phyloP scores from a whole-genome alignment of 1,140 invertebrate genomes.

The Glossosoma conforme region DNA sequence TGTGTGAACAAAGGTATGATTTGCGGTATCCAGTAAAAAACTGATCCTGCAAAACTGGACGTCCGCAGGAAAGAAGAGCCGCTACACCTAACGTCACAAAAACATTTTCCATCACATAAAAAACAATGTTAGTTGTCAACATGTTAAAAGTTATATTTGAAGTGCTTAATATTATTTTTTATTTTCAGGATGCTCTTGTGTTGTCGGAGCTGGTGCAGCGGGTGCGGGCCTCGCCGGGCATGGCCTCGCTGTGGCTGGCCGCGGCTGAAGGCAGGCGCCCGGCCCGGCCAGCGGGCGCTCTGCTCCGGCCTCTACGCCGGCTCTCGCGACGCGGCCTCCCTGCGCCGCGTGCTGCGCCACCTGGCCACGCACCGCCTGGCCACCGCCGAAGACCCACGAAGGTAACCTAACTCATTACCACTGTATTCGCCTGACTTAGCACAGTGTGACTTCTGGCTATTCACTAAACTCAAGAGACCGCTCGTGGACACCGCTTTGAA shows the following conservation, averaged over 20 bases:
- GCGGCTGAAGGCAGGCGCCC: conserved; percentile 64
- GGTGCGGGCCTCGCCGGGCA: conserved; percentile 72
- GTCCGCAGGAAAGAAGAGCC: too few species aligned
- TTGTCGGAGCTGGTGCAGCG: conserved; percentile 76
- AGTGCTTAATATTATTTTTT: conserved; percentile 17
- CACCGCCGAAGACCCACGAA: conserved; percentile 75
- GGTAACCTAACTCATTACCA: too few species aligned
- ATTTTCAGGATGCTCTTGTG: conserved; percentile 62
- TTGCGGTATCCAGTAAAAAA: too few species aligned
- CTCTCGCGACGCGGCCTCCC: conserved; percentile 74
- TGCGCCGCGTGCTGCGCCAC: conserved; percentile 72
- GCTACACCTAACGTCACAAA: too few species aligned
- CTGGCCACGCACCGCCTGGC: conserved; percentile 81
- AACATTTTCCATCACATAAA: too few species aligned
- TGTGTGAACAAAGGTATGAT: too few species aligned
- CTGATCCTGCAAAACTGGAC: too few species aligned
- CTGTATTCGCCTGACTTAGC: too few species aligned
- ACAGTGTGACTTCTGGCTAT: too few species aligned
- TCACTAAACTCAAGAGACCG: too few species aligned
- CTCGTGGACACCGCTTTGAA: too few species aligned
- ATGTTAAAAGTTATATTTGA: conserved; percentile 1
- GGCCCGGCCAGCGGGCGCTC: conserved; percentile 64
- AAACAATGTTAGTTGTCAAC: too few species aligned
- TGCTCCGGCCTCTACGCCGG: conserved; percentile 79
- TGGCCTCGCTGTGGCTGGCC: conserved; percentile 74